These are phyloP conservation scores for Phymatocera aterrima DNA, from an alignment of 2,888 invertebrate species.

Conservation along the genomic window DNA sequence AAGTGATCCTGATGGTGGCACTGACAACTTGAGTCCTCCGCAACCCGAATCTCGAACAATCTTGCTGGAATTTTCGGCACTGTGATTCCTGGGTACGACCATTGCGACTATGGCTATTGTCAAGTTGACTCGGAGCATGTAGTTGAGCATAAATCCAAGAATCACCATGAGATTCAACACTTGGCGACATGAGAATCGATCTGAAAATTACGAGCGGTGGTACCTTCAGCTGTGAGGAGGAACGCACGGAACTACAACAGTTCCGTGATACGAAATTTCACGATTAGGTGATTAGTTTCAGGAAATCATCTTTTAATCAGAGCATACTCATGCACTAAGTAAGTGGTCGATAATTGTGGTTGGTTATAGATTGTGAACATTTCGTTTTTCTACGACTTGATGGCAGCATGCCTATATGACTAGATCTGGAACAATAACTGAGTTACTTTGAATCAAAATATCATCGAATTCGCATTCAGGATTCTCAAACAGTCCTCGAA, in stretches of 20 bases:
- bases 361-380: background rate
- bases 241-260: background rate
- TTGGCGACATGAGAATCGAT: slow-evolving; percentile 86
- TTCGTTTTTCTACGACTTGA: background rate
- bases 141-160: slow-evolving; percentile 93
- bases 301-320: background rate
- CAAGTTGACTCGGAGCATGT: slow-evolving; percentile 90
- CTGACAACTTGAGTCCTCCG: background rate
- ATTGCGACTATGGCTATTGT: slow-evolving; percentile 92
- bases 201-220: slow-evolving; percentile 74
- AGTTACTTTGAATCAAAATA: background rate
- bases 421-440: background rate
- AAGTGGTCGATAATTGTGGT: background rate
- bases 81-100: slow-evolving; percentile 75
- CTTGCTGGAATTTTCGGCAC: slow-evolving; percentile 53
- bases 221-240: background rate
- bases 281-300: background rate
- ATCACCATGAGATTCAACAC: slow-evolving; percentile 90
- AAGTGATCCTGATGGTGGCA: background rate
- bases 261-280: background rate
- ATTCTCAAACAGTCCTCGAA: background rate
- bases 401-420: too few species aligned
- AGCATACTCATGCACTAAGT: background rate
- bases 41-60: slow-evolving; percentile 37
- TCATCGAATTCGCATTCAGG: background rate